Conservation (phyloP, 1,140 invertebrate genomes). For the Zaprionus lachaisei region DNA sequence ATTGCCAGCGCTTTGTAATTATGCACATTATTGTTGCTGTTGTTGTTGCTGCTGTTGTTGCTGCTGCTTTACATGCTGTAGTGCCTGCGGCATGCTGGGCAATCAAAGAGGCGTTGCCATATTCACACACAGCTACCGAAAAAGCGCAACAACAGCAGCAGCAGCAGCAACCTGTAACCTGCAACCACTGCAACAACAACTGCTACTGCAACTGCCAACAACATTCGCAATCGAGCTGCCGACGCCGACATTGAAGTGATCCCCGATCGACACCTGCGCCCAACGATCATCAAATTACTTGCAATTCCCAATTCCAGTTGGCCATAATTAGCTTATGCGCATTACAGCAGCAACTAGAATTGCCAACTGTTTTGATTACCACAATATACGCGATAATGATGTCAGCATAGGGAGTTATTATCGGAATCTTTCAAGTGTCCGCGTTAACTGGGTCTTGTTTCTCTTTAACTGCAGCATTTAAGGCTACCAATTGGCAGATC, state of each 20-base stretch:
- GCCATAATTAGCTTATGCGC: constrained; percentile 17
- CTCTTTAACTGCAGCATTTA: not conserved
- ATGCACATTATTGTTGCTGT: constrained; percentile 64
- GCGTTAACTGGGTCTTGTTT: not conserved
- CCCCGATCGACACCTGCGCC: constrained; percentile 35
- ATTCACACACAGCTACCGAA: constrained; percentile 70
- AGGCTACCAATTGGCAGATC: constrained; percentile 3
- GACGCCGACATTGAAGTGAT: not conserved
- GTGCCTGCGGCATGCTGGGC: constrained; percentile 39
- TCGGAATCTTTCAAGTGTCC: not conserved
- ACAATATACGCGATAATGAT: not conserved
- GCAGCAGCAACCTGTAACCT: constrained; percentile 24
- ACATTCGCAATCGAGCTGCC: constrained; percentile 28
- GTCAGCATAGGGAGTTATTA: not conserved
- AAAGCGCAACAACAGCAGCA: constrained; percentile 13
- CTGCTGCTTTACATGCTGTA: constrained; percentile 49
- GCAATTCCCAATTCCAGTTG: constrained; percentile 22
- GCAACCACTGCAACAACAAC: constrained; percentile 22
- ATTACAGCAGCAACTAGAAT: constrained; percentile 9
- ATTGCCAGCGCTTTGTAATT: constrained; percentile 63
- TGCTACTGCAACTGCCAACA: not conserved
- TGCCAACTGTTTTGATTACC: constrained; percentile 5
- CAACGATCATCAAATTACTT: constrained; percentile 31
- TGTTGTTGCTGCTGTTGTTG: constrained; percentile 31
- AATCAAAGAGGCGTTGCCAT: constrained; percentile 55